Percentiles rank a stretch among this genome's conserved stretches.
phyloP scores from a whole-genome alignment of 2,113 vertebrate genomes.

The Laterallus jamaicensis region DNA sequence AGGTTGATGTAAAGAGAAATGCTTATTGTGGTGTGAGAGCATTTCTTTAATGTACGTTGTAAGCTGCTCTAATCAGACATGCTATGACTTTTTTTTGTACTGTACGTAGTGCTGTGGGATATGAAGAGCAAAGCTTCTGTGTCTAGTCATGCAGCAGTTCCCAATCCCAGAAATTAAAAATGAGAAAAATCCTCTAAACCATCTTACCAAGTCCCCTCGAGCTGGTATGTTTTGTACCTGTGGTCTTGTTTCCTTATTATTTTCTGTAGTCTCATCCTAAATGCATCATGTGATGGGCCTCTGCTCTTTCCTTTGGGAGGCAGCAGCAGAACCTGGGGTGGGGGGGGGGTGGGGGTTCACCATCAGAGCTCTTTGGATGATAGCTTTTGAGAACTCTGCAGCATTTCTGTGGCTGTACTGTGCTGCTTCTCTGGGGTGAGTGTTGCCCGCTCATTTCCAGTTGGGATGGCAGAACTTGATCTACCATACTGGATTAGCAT shows the following conservation, averaged over 20 bases:
- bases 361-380: neutral
- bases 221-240: neutral
- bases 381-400: neutral
- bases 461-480: neutral
- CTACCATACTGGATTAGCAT: neutral
- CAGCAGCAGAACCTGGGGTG: neutral
- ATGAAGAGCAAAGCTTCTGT: neutral
- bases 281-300: neutral
- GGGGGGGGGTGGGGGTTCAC: rapidly evolving
- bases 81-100: neutral
- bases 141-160: neutral
- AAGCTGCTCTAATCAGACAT: neutral
- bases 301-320: neutral
- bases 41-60: neutral
- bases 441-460: neutral
- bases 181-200: neutral
- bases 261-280: neutral
- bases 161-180: neutral
- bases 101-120: neutral
- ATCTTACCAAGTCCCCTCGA: neutral
- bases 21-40: neutral
- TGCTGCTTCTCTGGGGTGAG: neutral
- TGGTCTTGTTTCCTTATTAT: neutral
- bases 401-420: neutral
- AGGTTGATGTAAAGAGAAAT: neutral